phyloP scores from a whole-genome alignment of 2,113 vertebrate genomes.

The Guaruba guarouba region DNA sequence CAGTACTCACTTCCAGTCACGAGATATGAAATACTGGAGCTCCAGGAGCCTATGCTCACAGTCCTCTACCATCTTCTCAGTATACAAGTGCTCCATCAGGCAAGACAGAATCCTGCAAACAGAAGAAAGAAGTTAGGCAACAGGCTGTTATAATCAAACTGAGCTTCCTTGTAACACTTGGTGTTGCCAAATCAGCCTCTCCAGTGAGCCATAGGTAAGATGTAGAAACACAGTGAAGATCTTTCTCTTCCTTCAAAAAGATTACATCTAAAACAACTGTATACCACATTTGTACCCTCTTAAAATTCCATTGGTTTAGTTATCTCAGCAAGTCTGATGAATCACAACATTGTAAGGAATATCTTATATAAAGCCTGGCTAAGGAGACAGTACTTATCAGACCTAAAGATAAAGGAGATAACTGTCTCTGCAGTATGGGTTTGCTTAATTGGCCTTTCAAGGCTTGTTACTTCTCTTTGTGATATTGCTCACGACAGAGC shows the following conservation, averaged over 20 bases:
- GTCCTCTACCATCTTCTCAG: conserved; percentile 97
- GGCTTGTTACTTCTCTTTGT: background rate
- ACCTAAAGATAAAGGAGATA: background rate
- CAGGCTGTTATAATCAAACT: background rate
- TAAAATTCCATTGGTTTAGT: background rate
- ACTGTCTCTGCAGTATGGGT: background rate
- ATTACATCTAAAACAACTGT: background rate
- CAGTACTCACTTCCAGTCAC: conserved; percentile 93
- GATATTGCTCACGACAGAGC: background rate
- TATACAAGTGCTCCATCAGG: conserved; percentile 97
- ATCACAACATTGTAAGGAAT: background rate
- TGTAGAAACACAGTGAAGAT: background rate
- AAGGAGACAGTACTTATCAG: background rate
- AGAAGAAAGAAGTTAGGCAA: background rate
- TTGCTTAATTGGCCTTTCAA: background rate
- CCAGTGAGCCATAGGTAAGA: background rate
- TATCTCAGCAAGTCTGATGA: background rate
- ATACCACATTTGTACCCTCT: background rate
- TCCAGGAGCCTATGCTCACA: conserved; percentile 94
- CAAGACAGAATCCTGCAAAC: conserved; percentile 90
- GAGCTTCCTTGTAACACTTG: background rate
- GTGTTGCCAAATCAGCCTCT: background rate
- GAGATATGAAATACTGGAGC: conserved; percentile 96
- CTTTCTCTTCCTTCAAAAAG: background rate
- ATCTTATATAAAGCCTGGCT: background rate